Conservation (phyloP, 2,888 invertebrate genomes). For the Lottia gigantea region DNA sequence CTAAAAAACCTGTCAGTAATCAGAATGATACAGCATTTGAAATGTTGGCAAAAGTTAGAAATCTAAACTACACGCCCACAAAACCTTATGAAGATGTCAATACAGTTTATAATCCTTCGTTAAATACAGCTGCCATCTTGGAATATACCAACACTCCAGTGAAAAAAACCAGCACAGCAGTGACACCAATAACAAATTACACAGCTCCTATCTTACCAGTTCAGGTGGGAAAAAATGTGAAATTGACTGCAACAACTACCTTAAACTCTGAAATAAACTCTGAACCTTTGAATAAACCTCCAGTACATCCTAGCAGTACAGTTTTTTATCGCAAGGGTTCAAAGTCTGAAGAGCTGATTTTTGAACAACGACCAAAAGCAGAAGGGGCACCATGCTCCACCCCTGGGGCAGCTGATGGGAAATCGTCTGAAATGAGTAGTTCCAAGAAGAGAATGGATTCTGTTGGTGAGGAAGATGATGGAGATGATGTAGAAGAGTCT, state of each 20-base stretch:
- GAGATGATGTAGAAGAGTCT: conserved; percentile 40
- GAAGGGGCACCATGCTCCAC: conserved; percentile 48
- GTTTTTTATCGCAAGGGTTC: conserved; percentile 52
- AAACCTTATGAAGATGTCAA: conserved; percentile 53
- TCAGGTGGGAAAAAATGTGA: neutral
- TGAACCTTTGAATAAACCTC: conserved; percentile 29
- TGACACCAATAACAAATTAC: neutral
- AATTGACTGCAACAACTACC: conserved; percentile 21
- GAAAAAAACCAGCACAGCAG: neutral
- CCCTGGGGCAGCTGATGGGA: conserved; percentile 15
- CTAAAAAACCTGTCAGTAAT: neutral
- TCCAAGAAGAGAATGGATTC: conserved; percentile 24
- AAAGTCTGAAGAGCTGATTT: conserved; percentile 37
- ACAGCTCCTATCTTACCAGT: conserved; percentile 1
- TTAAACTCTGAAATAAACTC: conserved; percentile 20
- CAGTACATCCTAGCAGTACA: conserved; percentile 37
- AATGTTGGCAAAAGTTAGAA: conserved; percentile 39
- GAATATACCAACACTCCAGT: neutral
- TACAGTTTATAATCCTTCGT: conserved; percentile 5
- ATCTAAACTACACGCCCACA: conserved; percentile 53
- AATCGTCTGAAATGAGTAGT: conserved; percentile 21
- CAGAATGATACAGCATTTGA: conserved; percentile 26
- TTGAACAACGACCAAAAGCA: conserved; percentile 50
- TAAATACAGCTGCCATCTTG: neutral
- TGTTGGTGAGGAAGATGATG: conserved; percentile 34